Base-by-base conservation (phyloP, 2,113 vertebrate genomes). In the Pardalotus punctatus region DNA sequence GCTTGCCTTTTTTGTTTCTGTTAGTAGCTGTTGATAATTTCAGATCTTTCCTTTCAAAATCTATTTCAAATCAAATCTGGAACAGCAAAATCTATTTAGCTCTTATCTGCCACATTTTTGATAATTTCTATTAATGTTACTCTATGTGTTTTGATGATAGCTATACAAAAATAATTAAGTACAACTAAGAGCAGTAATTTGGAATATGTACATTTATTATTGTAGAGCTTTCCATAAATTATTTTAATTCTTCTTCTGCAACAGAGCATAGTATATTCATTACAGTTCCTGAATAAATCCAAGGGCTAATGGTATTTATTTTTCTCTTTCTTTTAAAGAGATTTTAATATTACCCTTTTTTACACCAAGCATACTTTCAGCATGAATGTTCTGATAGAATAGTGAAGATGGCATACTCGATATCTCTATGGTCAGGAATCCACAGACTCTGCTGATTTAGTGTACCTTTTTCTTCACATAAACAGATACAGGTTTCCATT, bases 21-120 rank as follows among this genome's bases (percentile, higher is more conserved):
- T 91, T 94, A 93, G 76, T 87, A 94, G 80, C 69, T 82, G 81
- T 78, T 94, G 87, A 71, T 89, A 95, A 97, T 94, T 96, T 96
- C 88, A 90, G 38, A 86, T 81, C 54, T 88, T 90, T 90, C 74
- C 29, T 89, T 95, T 96, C 85, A 89, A 96, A 94, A 83, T 38
- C 58, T 54, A n/a, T 92, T 95, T 81, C 15, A 45, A 92, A 57
- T 82, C 73, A 91, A 48, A 74, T 81, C 27, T 71, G 33, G 51
- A 96, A 90, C 12, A 70, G 47, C 50, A 71, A 96, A 89, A 53
- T 50, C 43, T 57, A 38, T 91, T 94, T 90, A 87, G 80, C 24
- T 81, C 51, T 95, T 90, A 93, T 76, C 86, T 92, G 65, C 60
- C 85, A 92, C 65, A 92, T 82, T 82, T 90, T 69, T 61, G 33